Base-by-base conservation (phyloP, 2,113 vertebrate genomes). In the Hyaena hyaena region DNA sequence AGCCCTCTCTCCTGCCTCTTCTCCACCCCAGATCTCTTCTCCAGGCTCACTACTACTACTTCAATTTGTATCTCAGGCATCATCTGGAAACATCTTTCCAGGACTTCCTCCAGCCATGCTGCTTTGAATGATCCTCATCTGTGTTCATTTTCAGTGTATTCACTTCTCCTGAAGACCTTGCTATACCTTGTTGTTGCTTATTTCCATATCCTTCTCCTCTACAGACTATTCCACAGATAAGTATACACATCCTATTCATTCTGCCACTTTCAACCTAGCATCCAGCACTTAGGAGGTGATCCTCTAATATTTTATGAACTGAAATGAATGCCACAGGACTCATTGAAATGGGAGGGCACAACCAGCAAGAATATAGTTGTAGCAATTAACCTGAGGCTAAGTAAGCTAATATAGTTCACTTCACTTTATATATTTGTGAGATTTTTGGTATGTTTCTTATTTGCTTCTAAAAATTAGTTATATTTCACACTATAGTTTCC, bases 321-420 rank as follows among this genome's bases (percentile, higher is more conserved):
- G 24, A 92, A 90, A 87, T 79, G 66, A 93, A 89, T 28, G 28
- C 23, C 45, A 87, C 65, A 83, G 31, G 35, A 63, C 7, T 79
- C n/a, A 5, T 0, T 76, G 7, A 19, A 88, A 77, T 84, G 24
- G 21, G 45, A 90, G 9, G 9, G 12, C 8, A 17, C 11, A 16
- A 96, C 43, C 33, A 79, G 48, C 2, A 93, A 93, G 31, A 93
- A 43, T 17, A 53, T 48, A 45, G 79, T 33, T 39, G 9, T 10
- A 35, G 19, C 81, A 48, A 76, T 50, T 90, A 97, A 93, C 48
- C 76, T 35, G 48, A 90, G 39, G 85, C 61, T 88, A 93, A n/a
- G 45, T 63, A 76, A 96, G 39, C 26, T 61, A 73, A 77, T 48
- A 21, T 23, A 88, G 85, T 84, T 82, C 85, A 71, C 14, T 73